Base-by-base conservation (phyloP, 2,888 invertebrate genomes). In the Masnerella sp. region DNA sequence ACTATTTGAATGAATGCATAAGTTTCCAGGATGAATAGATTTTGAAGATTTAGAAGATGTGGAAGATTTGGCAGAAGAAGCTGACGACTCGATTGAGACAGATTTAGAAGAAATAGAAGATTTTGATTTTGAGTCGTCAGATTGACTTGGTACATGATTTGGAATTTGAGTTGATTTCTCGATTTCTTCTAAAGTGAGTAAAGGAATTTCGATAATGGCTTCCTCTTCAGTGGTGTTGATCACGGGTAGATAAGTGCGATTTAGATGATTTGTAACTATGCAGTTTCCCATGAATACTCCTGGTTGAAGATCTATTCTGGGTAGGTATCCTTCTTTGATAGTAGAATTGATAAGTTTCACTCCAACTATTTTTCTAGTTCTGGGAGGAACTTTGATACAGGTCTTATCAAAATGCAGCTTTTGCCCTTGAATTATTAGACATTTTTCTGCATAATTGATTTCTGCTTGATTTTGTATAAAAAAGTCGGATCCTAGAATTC, bases 391-490 rank as follows among this genome's bases (percentile, higher is more conserved):
- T 4, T 5, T 5, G 25, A 25, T 25, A 25, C 7, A 7, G 25
- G 5, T 25, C 25, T 15, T 49, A 2, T 17, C 36, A 36, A 36
- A 56, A 30, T 11, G 40, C 11, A n/a, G 30, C 12, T 12, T 30
- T 3, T 36, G 12, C 18, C 11, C 18, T 22, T 18, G 12, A n/a
- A 58, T 5, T 12, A 11, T 20, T 0, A 58, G 15, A n/a, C 17
- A 22, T 11, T 34, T 58, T 28, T 40, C 36, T n/a, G 11, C 2
- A 14, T 64, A 64, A 18, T 52, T 36, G 8, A 64, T 64, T 11
- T 22, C 11, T 15, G 42, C 28, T 17, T 47, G 4, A 2, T 15
- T 28, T 14, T 14, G 30, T 11, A 1, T 9, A 15, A 64, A 51
- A 14, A 64, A 52, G 5, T 18, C 5, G 1, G 51, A 11, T 2